Evolutionary conservation across 2,797 vertebrate species (phyloP), one percentile per base, ranked within the genome.

Genomic region (Siniperca obscura): DNA sequence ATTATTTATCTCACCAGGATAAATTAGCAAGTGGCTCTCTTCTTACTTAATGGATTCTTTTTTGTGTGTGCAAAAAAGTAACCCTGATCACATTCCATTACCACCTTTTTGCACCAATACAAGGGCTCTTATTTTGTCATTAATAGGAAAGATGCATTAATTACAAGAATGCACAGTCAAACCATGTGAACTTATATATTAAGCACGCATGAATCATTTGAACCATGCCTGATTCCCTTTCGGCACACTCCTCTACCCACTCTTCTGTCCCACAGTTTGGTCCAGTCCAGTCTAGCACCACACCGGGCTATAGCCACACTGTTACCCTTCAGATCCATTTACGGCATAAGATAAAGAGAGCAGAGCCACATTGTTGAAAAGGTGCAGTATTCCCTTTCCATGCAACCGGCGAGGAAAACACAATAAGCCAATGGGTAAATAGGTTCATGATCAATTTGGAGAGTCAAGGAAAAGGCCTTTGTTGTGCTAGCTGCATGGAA

Each of bases 381-480:
- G 94, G 75, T 95, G 95, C 95, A 96, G 83, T 94, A 93, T 93
- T 93, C 93, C 93, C 62, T 84, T 93, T 92, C 85, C 86, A 87
- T 85, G 73, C 76, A 82, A 62, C 67, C 83, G 83, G 68, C 87
- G 85, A 88, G 84, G 86, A 80, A 86, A 86, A 82, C 81, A 70
- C 76, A 86, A 57, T 11, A 57, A 40, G 73, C 80, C 86, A 88
- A 88, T 88, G 19, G 36, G 52, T 71, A 62, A 85, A 79, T 61
- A 53, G 48, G n/a, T 73, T 80, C 48, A 52, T 70, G 27, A 74
- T 82, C 67, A 85, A 82, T 86, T 84, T 60, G 22, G 48, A 74
- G 76, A 75, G 70, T 73, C 4, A 27, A 71, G 50, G 0, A 50
- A 60, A 74, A 70, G 27, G 60, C 61, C 60, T 89, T 85, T 88